phyloP scores from a whole-genome alignment of 64 coral and sea anemone genomes.

The Orbicella faveolata region DNA sequence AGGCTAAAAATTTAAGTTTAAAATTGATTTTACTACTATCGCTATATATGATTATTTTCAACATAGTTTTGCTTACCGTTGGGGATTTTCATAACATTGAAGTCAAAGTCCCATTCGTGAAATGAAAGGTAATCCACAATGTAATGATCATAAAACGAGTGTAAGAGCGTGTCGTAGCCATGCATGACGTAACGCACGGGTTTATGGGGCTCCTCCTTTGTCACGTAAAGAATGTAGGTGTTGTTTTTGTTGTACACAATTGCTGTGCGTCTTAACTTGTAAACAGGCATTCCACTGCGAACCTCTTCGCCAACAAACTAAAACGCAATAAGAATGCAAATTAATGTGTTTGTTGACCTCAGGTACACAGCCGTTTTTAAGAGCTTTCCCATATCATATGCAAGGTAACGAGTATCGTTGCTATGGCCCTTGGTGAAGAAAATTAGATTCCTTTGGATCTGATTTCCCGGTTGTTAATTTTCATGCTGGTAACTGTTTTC shows the following conservation, averaged over 20 bases:
- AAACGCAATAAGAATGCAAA: background rate
- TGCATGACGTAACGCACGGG: conserved; percentile 88
- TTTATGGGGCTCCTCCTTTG: conserved; percentile 63
- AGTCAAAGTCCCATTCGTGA: conserved; percentile 89
- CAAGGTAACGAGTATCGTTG: no score
- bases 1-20: no score
- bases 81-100: conserved; percentile 80
- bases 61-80: conserved; percentile 43
- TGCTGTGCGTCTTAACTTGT: conserved; percentile 68
- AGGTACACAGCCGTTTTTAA: no score
- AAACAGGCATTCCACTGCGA: conserved; percentile 79
- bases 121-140: conserved; percentile 91
- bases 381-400: no score
- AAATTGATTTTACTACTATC: no score
- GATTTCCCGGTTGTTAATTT: no score
- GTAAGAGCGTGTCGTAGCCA: conserved; percentile 88
- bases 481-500: no score
- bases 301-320: conserved; percentile 76
- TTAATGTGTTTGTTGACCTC: background rate
- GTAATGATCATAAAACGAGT: conserved; percentile 95
- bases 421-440: no score
- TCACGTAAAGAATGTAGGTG: conserved; percentile 87
- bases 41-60: no score
- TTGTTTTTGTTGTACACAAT: conserved; percentile 85
- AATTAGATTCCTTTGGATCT: no score